Evolutionary conservation across 2,797 vertebrate species (phyloP).

Genomic region (Gymnopithys bicolor): DNA sequence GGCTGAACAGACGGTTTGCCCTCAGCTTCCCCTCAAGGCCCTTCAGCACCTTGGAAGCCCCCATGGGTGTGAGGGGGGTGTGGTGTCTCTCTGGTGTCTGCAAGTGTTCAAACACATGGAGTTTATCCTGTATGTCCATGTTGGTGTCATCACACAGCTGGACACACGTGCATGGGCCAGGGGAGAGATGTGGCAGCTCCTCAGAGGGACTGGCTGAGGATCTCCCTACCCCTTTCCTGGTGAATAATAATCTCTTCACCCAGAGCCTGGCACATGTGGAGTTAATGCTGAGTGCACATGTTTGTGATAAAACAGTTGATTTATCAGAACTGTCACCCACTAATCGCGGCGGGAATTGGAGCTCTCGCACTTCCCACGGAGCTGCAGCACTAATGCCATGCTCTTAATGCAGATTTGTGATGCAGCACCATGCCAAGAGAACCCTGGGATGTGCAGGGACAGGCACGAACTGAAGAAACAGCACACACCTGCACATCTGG

Average conservation of each 20-base stretch:
- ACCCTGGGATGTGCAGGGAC: too few species aligned
- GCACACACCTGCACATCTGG: neutral
- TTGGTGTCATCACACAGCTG: fast-evolving
- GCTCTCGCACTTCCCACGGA: neutral
- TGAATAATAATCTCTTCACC: neutral
- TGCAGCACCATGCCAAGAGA: neutral
- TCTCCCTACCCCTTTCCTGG: neutral
- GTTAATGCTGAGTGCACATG: slow-evolving; percentile 5
- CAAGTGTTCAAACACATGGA: neutral
- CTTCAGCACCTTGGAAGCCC: neutral
- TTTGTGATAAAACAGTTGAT: slow-evolving; percentile 40
- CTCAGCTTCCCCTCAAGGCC: neutral
- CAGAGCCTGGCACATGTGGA: neutral
- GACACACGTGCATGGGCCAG: neutral
- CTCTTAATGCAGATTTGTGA: neutral
- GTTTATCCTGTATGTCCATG: neutral
- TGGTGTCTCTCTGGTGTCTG: neutral
- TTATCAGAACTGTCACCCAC: slow-evolving; percentile 51
- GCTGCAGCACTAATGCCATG: neutral
- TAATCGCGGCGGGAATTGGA: slow-evolving; percentile 12
- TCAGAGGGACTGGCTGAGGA: neutral
- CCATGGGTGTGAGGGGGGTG: neutral
- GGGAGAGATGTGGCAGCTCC: neutral
- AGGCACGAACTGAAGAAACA: neutral
- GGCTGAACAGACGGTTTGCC: neutral